Evolutionary conservation across 2,888 invertebrate genomes (phyloP).

Genomic region (Pyrrhia umbra): DNA sequence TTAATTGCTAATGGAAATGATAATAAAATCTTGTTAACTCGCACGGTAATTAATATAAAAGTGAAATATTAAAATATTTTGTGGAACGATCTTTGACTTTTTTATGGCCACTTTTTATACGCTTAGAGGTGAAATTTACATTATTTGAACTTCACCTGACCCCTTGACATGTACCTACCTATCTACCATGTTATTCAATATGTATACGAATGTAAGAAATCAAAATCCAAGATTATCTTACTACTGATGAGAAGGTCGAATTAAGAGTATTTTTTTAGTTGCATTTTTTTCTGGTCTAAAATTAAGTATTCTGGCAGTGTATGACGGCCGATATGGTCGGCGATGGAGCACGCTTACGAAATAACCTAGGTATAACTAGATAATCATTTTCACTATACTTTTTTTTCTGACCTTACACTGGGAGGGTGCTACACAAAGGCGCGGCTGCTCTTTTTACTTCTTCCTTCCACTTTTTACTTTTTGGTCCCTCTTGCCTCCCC

Average conservation of each 20-base stretch:
- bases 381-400: background rate
- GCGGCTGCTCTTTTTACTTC: constrained; percentile 83
- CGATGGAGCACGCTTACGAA: no score
- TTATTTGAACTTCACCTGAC: background rate
- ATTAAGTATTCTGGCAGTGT: no score
- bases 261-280: no score
- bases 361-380: no score
- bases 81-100: constrained; percentile 14
- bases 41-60: constrained; percentile 9
- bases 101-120: background rate
- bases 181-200: background rate
- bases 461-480: constrained; percentile 83
- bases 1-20: constrained; percentile 30
- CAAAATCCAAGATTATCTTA: background rate
- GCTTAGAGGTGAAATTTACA: background rate
- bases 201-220: background rate
- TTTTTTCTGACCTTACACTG: constrained; percentile 57
- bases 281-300: no score
- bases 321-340: no score
- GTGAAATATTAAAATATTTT: constrained; percentile 2
- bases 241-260: no score
- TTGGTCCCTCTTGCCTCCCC: constrained; percentile 66
- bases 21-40: constrained; percentile 39
- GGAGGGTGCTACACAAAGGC: constrained; percentile 81
- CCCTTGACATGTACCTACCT: background rate